Percentiles rank a stretch among this genome's conserved stretches.
Conservation (phyloP, 2,888 invertebrate genomes). For the Volucella bombylans region DNA sequence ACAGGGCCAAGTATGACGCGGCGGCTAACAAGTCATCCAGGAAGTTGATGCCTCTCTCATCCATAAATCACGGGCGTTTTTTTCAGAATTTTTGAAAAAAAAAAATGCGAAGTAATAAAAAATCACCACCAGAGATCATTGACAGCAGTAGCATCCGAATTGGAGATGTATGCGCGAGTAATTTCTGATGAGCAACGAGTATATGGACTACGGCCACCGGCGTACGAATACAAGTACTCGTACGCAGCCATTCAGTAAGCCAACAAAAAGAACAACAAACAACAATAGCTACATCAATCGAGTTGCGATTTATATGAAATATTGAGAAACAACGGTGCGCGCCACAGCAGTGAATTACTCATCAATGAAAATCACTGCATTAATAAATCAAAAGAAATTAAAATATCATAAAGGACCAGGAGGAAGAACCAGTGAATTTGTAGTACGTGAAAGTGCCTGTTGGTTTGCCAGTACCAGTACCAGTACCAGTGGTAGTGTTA, state of each 20-base stretch:
- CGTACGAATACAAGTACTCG: no score
- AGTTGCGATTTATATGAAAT: slow-evolving; percentile 66
- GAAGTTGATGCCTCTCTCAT: slow-evolving; percentile 80
- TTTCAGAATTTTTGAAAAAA: slow-evolving; percentile 7
- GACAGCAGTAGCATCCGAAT: slow-evolving; percentile 57
- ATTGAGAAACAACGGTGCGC: slow-evolving; percentile 57
- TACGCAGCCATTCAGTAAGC: slow-evolving; percentile 10
- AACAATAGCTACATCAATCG: slow-evolving; percentile 53
- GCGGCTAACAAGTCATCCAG: slow-evolving; percentile 75
- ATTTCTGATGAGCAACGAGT: slow-evolving; percentile 57
- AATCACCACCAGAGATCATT: slow-evolving; percentile 63
- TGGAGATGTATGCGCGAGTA: slow-evolving; percentile 61
- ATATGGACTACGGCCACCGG: slow-evolving; percentile 16
- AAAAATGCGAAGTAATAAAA: slow-evolving; percentile 60
- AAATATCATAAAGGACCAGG: slow-evolving; percentile 51
- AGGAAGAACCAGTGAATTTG: slow-evolving; percentile 50
- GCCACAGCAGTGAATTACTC: slow-evolving; percentile 60
- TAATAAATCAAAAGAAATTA: slow-evolving; percentile 72
- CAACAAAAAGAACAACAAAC: slow-evolving; percentile 38
- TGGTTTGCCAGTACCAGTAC: no score
- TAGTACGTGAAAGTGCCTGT: no score
- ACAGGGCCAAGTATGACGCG: slow-evolving; percentile 63
- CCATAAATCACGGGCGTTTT: slow-evolving; percentile 80
- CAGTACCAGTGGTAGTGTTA: no score
- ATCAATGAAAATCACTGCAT: slow-evolving; percentile 66